phyloP scores from a whole-genome alignment of 2,888 invertebrate genomes.

The Campoletis raptor region DNA sequence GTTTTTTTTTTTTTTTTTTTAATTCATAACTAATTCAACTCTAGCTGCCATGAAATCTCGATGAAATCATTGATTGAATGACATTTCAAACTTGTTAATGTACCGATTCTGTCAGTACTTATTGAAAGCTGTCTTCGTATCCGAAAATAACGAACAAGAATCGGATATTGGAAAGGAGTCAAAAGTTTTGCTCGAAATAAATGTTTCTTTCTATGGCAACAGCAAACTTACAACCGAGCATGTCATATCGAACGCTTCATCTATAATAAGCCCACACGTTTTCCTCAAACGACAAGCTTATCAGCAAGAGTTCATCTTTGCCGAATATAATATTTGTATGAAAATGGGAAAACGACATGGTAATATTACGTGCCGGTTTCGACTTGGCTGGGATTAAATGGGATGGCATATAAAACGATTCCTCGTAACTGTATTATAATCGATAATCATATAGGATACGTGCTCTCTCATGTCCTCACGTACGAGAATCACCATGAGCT shows the following conservation, averaged over 20 bases:
- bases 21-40: neutral
- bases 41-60: neutral
- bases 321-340: constrained; percentile 62
- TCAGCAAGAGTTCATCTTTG: constrained; percentile 62
- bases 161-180: constrained; percentile 8
- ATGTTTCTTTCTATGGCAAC: constrained; percentile 27
- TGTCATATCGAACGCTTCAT: constrained; percentile 57
- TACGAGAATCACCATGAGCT: constrained; percentile 21
- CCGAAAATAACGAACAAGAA: neutral
- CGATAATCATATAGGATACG: constrained; percentile 59
- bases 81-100: neutral
- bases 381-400: constrained; percentile 65
- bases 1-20: neutral
- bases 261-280: constrained; percentile 56
- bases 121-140: neutral
- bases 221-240: constrained; percentile 41
- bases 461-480: constrained; percentile 37
- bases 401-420: constrained; percentile 63
- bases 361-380: constrained; percentile 67
- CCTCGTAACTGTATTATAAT: constrained; percentile 64
- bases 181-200: constrained; percentile 33
- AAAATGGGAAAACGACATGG: constrained; percentile 63
- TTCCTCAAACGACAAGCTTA: constrained; percentile 54
- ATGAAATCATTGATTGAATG: neutral
- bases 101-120: neutral